Evolutionary conservation across 2,888 invertebrate species (phyloP).

Genomic region (Drosophila peninsularis): DNA sequence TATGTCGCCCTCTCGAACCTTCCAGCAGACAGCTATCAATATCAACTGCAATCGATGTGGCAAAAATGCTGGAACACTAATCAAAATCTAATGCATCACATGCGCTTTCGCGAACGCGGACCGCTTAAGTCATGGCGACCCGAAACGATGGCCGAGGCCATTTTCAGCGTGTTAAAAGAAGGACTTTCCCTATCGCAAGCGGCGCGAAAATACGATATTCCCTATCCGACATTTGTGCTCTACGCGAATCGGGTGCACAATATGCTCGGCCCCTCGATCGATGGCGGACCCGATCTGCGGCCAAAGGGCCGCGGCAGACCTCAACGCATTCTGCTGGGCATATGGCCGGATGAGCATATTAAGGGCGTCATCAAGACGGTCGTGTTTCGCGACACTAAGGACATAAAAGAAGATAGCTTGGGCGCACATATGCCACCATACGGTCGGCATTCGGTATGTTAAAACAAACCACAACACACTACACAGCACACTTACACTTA

Average conservation of each 20-base stretch:
- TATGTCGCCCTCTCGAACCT: constrained; percentile 17
- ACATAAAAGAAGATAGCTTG: constrained; percentile 89
- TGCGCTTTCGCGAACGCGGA: constrained; percentile 95
- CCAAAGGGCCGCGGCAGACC: constrained; percentile 96
- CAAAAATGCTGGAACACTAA: constrained; percentile 98
- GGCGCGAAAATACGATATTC: constrained; percentile 96
- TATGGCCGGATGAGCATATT: constrained; percentile 97
- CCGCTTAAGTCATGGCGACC: constrained; percentile 97
- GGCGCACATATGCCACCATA: constrained; percentile 86
- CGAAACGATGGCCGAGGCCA: constrained; percentile 97
- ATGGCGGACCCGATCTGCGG: constrained; percentile 95
- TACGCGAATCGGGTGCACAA: constrained; percentile 97
- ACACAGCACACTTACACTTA: not conserved
- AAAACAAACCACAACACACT: constrained; percentile 2
- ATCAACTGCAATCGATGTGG: constrained; percentile 97
- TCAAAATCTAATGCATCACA: constrained; percentile 94
- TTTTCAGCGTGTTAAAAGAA: constrained; percentile 95
- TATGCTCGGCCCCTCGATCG: constrained; percentile 96
- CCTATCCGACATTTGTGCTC: constrained; percentile 96
- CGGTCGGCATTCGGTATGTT: constrained; percentile 87
- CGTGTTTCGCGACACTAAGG: constrained; percentile 94
- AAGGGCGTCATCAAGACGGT: constrained; percentile 96
- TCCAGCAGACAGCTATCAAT: constrained; percentile 95
- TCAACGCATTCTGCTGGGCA: constrained; percentile 94
- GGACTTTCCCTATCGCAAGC: constrained; percentile 95